Percentiles rank a stretch among this genome's conserved stretches.
phyloP scores from a whole-genome alignment of 2,113 vertebrate genomes.

The Prunella fulvescens region DNA sequence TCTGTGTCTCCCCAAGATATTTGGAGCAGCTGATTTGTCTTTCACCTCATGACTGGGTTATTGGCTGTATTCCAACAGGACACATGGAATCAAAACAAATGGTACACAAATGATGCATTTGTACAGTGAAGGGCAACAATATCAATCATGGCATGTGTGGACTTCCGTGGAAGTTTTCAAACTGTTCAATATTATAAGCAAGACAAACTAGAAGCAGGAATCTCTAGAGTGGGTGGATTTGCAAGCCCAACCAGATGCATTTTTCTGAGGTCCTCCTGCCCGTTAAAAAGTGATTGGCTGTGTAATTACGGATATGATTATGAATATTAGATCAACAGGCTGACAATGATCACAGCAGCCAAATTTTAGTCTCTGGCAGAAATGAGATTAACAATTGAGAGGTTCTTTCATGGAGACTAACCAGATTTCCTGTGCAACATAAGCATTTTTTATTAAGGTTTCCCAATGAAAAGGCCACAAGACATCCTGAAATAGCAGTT shows the following conservation, averaged over 20 bases:
- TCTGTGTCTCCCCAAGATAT: neutral
- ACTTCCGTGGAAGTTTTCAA: neutral
- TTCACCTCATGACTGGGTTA: neutral
- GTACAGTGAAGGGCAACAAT: neutral
- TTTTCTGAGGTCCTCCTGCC: constrained; percentile 1
- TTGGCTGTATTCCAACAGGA: neutral
- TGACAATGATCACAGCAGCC: constrained; percentile 8
- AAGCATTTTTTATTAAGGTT: neutral
- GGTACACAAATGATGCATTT: neutral
- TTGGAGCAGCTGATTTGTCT: neutral
- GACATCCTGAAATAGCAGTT: constrained; percentile 3
- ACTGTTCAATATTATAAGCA: neutral
- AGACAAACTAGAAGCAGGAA: neutral
- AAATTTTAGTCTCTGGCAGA: constrained; percentile 57
- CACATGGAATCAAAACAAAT: neutral
- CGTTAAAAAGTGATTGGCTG: constrained; percentile 31
- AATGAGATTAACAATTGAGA: constrained; percentile 58
- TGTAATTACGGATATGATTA: constrained; percentile 52
- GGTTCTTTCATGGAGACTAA: constrained; percentile 24
- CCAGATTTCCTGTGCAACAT: constrained; percentile 33
- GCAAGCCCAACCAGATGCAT: neutral
- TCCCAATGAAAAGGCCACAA: neutral
- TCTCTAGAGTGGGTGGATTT: neutral
- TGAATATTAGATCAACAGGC: constrained; percentile 54
- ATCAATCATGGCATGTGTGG: neutral